Conservation (phyloP, 2,113 vertebrate genomes). For the Podarcis raffonei region DNA sequence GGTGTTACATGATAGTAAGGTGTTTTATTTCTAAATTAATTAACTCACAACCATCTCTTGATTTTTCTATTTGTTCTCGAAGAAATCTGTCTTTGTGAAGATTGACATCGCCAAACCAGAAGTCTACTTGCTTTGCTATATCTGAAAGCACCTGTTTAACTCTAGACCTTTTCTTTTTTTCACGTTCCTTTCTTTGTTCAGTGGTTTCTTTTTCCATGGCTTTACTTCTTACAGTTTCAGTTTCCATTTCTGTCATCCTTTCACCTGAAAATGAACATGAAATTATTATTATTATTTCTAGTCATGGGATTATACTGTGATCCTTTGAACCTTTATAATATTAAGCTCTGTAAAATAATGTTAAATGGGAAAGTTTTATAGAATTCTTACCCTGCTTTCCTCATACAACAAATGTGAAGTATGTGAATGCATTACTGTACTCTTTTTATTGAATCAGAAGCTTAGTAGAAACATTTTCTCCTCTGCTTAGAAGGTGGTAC, state of each 20-base stretch:
- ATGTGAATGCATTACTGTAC: neutral
- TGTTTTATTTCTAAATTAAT: neutral
- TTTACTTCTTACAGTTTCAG: slow-evolving; percentile 67
- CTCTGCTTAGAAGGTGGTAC: too few species aligned
- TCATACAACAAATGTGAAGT: neutral
- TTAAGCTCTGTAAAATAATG: neutral
- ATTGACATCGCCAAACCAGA: slow-evolving; percentile 98
- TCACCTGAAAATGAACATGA: neutral
- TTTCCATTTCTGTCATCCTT: slow-evolving; percentile 79
- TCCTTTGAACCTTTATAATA: neutral
- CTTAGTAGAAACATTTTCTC: neutral
- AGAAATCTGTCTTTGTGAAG: slow-evolving; percentile 95
- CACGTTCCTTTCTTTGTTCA: slow-evolving; percentile 86
- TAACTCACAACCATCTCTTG: slow-evolving; percentile 92
- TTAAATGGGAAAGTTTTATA: neutral
- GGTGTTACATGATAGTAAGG: neutral
- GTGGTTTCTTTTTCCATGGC: slow-evolving; percentile 68
- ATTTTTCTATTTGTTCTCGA: slow-evolving; percentile 89
- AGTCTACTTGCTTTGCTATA: slow-evolving; percentile 95
- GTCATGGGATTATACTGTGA: neutral
- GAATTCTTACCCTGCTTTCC: neutral
- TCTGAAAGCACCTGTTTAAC: slow-evolving; percentile 96
- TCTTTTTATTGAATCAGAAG: neutral
- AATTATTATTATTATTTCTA: neutral
- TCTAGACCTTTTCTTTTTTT: slow-evolving; percentile 94